Conservation (phyloP, 2,113 vertebrate species). For the Catagonus wagneri region DNA sequence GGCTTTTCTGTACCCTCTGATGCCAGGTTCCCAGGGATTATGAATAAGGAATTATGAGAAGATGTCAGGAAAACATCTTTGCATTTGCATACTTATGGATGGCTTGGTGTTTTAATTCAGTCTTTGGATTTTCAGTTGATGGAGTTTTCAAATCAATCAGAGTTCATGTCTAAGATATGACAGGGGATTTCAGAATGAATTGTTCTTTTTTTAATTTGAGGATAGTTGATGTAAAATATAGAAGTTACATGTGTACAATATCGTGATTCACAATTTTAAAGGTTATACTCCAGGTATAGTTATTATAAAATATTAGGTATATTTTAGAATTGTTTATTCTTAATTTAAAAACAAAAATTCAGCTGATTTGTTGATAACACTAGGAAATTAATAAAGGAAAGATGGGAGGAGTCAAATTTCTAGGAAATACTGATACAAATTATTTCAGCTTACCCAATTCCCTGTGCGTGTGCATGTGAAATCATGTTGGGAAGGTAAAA, state of each 20-base stretch:
- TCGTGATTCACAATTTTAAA: background rate
- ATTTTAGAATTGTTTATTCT: background rate
- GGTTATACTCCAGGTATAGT: background rate
- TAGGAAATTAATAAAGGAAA: slow-evolving; percentile 25
- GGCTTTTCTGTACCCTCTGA: background rate
- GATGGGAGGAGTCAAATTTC: background rate
- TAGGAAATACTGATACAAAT: background rate
- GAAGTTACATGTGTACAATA: background rate
- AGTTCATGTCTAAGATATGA: background rate
- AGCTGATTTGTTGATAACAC: background rate
- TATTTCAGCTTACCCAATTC: background rate
- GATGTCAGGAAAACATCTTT: background rate
- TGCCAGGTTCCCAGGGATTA: background rate
- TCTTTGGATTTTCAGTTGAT: slow-evolving; percentile 27
- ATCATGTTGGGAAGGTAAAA: background rate
- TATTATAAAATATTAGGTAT: too few species aligned
- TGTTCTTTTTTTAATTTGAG: background rate
- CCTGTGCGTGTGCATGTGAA: background rate
- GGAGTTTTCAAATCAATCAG: slow-evolving; percentile 5
- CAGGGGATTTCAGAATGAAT: background rate
- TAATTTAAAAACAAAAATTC: slow-evolving; percentile 7
- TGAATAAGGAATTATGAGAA: background rate
- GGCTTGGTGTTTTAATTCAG: slow-evolving; percentile 22
- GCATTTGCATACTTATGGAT: background rate
- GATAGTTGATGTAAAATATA: background rate